A percentile compares a stretch with the other conserved stretches of the same genome.
phyloP scores from a whole-genome alignment of 2,888 invertebrate genomes.

The Scaptodrosophila latifasciaeformis region DNA sequence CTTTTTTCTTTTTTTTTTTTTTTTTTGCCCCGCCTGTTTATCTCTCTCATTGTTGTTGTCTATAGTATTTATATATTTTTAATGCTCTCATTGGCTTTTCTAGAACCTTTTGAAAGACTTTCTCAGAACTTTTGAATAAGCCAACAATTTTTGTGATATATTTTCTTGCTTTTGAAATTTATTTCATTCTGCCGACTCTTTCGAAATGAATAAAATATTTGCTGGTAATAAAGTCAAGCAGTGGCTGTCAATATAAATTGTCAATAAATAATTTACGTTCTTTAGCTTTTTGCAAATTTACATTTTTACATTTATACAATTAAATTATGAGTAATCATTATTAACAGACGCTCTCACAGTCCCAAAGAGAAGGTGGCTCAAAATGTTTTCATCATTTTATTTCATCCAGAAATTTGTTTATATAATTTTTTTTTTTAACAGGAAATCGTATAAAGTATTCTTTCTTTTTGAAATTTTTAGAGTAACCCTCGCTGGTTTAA shows the following conservation, averaged over 20 bases:
- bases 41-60: too few species aligned
- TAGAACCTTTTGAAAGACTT: too few species aligned
- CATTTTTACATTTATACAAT: constrained; percentile 66
- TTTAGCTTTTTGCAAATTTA: constrained; percentile 64
- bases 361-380: too few species aligned
- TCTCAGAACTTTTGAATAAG: not conserved
- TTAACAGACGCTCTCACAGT: constrained; percentile 64
- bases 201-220: constrained; percentile 65
- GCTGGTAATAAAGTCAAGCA: constrained; percentile 68
- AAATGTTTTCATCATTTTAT: too few species aligned
- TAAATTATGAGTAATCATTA: constrained; percentile 66
- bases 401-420: too few species aligned
- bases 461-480: too few species aligned
- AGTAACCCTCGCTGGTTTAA: too few species aligned
- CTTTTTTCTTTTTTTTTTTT: too few species aligned
- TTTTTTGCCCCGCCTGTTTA: not conserved
- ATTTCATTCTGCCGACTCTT: too few species aligned
- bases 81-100: not conserved
- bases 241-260: constrained; percentile 67
- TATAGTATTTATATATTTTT: too few species aligned
- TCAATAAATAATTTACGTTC: constrained; percentile 66
- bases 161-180: constrained; percentile 8
- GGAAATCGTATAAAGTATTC: too few species aligned
- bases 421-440: too few species aligned
- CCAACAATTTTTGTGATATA: not conserved